These are phyloP conservation scores for Antitype chi DNA, from an alignment of 2,888 invertebrate genomes.

Conservation along the genomic window DNA sequence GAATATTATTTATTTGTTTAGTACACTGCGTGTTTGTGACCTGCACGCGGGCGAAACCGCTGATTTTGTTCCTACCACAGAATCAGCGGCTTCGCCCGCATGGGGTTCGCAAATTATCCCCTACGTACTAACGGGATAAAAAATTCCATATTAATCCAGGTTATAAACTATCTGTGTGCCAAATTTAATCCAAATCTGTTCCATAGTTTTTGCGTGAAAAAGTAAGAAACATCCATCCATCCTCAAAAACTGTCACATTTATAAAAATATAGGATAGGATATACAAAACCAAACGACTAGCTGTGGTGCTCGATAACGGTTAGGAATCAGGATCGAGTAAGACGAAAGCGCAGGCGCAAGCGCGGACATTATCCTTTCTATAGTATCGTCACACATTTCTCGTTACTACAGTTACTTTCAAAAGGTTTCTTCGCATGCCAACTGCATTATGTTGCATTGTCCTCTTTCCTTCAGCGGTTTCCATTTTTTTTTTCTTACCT, in stretches of 20 bases:
- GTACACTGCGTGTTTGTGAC: background rate
- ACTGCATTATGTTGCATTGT: constrained; percentile 41
- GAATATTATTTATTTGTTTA: constrained; percentile 7
- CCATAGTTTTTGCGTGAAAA: too few relatives aligned
- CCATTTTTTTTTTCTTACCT: background rate
- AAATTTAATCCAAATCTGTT: too few relatives aligned
- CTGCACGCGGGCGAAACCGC: too few relatives aligned
- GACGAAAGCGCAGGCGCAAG: background rate
- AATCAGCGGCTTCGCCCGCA: too few relatives aligned
- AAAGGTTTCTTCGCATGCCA: constrained; percentile 55
- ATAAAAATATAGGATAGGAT: too few relatives aligned
- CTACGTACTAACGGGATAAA: too few relatives aligned
- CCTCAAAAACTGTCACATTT: too few relatives aligned
- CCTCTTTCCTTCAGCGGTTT: constrained; percentile 3
- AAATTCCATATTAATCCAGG: too few relatives aligned
- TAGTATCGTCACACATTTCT: constrained; percentile 47
- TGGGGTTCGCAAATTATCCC: too few relatives aligned
- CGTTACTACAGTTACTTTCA: constrained; percentile 44
- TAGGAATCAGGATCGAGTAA: constrained; percentile 7
- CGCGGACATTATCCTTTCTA: constrained; percentile 27
- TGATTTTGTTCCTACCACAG: too few relatives aligned
- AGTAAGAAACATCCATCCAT: too few relatives aligned
- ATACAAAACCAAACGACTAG: background rate
- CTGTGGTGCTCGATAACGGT: background rate
- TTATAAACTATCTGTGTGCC: too few relatives aligned